Conservation (phyloP, 2,113 vertebrate species). For the Theropithecus gelada region DNA sequence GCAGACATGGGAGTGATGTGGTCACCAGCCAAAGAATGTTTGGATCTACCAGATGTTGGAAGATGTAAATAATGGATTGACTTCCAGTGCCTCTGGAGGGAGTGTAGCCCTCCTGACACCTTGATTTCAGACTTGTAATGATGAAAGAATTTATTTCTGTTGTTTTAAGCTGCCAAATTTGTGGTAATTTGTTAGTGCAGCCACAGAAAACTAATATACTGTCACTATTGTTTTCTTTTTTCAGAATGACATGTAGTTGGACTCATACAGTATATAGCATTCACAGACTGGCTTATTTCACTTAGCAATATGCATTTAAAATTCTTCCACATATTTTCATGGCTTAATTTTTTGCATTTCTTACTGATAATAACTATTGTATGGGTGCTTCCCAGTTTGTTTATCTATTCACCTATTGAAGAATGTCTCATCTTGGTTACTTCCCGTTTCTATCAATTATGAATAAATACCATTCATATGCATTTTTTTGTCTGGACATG, state of each 20-base stretch:
- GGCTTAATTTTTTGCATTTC: not conserved
- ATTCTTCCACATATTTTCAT: not conserved
- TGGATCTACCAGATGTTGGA: too few relatives aligned
- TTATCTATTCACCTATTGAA: not conserved
- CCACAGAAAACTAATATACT: not conserved
- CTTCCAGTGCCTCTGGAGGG: too few relatives aligned
- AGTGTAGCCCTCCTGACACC: rapidly evolving
- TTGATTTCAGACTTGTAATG: not conserved
- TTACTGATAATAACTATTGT: not conserved
- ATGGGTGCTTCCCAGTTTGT: not conserved
- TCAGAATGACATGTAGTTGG: not conserved
- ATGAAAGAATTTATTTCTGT: not conserved
- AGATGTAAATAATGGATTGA: not conserved
- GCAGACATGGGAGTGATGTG: not conserved
- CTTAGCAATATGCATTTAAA: not conserved
- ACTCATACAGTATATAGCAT: not conserved
- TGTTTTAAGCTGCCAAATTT: not conserved
- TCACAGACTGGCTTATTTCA: not conserved
- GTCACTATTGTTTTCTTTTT: not conserved
- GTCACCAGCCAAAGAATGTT: too few relatives aligned
- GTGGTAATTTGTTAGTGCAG: not conserved
- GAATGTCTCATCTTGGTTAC: not conserved
- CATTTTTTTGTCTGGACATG: not conserved
- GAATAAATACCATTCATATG: not conserved
- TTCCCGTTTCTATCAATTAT: not conserved